These are phyloP conservation scores for Orientallactaga bullata DNA, from an alignment of 2,113 vertebrate species.

Conservation along the genomic window DNA sequence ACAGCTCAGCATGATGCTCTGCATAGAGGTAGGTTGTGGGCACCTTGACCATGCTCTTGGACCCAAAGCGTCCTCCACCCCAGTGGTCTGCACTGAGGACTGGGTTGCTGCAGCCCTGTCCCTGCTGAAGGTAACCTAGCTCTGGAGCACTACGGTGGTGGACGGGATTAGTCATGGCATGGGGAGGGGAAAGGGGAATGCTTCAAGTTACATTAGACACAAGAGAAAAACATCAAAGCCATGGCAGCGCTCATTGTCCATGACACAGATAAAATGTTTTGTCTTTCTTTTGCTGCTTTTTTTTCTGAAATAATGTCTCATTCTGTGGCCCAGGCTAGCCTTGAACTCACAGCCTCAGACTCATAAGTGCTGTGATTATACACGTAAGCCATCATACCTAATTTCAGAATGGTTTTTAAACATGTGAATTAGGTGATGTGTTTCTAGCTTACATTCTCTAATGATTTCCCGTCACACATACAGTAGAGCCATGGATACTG, in stretches of 20 bases:
- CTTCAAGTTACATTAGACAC: background rate
- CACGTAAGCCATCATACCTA: background rate
- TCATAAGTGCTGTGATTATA: background rate
- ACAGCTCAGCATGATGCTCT: background rate
- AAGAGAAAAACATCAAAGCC: constrained; percentile 52
- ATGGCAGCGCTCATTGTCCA: background rate
- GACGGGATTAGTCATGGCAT: background rate
- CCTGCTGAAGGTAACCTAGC: background rate
- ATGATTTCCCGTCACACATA: background rate
- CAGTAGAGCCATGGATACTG: background rate
- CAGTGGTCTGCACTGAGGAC: background rate
- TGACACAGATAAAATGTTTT: background rate
- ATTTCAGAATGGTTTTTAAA: background rate
- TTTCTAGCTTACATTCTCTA: constrained; percentile 43
- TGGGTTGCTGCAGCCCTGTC: background rate
- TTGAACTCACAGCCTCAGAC: background rate
- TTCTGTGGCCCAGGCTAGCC: background rate
- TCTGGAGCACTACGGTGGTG: background rate
- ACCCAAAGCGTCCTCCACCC: background rate
- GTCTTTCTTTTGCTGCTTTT: background rate
- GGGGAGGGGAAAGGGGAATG: background rate
- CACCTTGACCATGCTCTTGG: background rate
- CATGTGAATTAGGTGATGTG: background rate
- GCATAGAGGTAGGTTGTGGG: background rate
- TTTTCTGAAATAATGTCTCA: background rate